A percentile compares a stretch with the other conserved stretches of the same genome.
These are phyloP conservation scores for Lasius fuliginosus DNA, from an alignment of 2,888 invertebrate species.

Conservation along the genomic window DNA sequence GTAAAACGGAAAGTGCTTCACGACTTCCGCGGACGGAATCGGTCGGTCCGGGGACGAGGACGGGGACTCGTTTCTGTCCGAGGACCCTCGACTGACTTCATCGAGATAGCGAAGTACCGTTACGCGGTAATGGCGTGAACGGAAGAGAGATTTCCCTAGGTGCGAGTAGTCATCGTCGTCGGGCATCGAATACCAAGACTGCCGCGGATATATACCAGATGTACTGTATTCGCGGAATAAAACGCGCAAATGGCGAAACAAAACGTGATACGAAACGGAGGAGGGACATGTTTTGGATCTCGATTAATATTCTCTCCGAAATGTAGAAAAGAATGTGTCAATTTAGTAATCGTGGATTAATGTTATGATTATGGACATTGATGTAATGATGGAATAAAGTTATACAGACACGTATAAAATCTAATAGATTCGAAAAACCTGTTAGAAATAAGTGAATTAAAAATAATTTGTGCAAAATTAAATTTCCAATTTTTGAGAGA, in stretches of 20 bases:
- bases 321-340: background rate
- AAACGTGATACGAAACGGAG: background rate
- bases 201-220: slow-evolving; percentile 30
- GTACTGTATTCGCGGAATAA: slow-evolving; percentile 33
- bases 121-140: slow-evolving; percentile 73
- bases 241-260: slow-evolving; percentile 30
- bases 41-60: slow-evolving; percentile 30
- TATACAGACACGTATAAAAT: background rate
- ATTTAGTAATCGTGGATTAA: background rate
- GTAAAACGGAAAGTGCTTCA: slow-evolving; percentile 33
- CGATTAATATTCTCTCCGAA: slow-evolving; percentile 11
- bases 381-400: background rate
- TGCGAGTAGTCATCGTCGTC: slow-evolving; percentile 50
- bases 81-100: slow-evolving; percentile 68
- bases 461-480: slow-evolving; percentile 7
- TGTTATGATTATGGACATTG: background rate
- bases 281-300: background rate
- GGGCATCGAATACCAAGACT: slow-evolving; percentile 34
- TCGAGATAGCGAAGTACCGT: slow-evolving; percentile 72
- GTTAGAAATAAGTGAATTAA: background rate
- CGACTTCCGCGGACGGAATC: slow-evolving; percentile 22
- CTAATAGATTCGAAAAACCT: background rate
- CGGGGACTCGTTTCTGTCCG: slow-evolving; percentile 62
- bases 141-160: slow-evolving; percentile 72
- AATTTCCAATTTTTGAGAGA: background rate